phyloP scores from a whole-genome alignment of 2,113 vertebrate species.

The Vanacampus margaritifer region DNA sequence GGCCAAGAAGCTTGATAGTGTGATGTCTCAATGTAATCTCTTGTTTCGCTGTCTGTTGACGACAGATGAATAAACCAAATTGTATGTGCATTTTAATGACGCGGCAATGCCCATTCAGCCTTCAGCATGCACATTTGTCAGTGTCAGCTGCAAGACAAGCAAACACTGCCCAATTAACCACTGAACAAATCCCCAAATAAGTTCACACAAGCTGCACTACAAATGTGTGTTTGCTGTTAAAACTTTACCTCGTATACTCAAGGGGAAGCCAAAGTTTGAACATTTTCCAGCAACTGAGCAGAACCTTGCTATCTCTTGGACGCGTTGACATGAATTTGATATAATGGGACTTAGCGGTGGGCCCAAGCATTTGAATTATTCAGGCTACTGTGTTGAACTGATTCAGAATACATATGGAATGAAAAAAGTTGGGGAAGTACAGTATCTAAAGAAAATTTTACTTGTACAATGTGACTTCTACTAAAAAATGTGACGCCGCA shows the following conservation, averaged over 20 bases:
- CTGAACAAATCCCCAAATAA: slow-evolving; percentile 20
- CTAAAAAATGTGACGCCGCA: neutral
- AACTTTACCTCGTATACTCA: slow-evolving; percentile 12
- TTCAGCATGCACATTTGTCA: slow-evolving; percentile 14
- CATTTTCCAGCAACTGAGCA: neutral
- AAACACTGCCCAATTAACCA: slow-evolving; percentile 23
- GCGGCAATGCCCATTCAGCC: slow-evolving; percentile 6
- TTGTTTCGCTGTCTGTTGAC: slow-evolving; percentile 7
- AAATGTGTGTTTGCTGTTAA: slow-evolving; percentile 10
- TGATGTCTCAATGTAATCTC: neutral
- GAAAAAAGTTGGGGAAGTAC: neutral
- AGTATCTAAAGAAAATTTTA: neutral
- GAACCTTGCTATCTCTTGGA: neutral
- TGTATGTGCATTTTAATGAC: slow-evolving; percentile 22
- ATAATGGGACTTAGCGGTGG: neutral
- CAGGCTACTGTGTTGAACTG: neutral
- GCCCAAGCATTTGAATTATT: neutral
- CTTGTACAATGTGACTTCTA: neutral
- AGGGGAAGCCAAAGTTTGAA: slow-evolving; percentile 3
- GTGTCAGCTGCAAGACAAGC: slow-evolving; percentile 16
- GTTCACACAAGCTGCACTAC: slow-evolving; percentile 12
- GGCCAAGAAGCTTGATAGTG: neutral
- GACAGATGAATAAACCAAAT: slow-evolving; percentile 14
- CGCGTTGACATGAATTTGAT: neutral
- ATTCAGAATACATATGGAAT: neutral